phyloP scores from a whole-genome alignment of 2,888 invertebrate genomes.

The Litoditis marina region DNA sequence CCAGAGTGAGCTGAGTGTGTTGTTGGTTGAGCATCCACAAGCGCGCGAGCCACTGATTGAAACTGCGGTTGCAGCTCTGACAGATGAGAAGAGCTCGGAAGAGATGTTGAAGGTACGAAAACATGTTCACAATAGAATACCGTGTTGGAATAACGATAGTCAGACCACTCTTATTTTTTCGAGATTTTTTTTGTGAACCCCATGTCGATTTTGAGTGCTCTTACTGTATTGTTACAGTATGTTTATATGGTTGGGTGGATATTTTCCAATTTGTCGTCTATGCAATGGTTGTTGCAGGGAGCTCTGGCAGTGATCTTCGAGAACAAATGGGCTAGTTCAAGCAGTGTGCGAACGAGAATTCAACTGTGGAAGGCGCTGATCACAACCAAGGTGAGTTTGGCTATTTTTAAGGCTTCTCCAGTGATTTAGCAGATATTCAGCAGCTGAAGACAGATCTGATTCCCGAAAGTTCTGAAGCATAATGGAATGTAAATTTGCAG shows the following conservation, averaged over 20 bases:
- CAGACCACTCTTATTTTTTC: no score
- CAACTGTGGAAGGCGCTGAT: slow-evolving; percentile 14
- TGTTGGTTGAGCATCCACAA: slow-evolving; percentile 7
- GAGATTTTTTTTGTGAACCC: no score
- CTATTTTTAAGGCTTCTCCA: background rate
- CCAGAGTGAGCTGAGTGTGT: slow-evolving; percentile 7
- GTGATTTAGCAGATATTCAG: no score
- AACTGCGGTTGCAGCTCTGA: background rate
- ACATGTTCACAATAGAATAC: no score
- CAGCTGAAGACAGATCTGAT: no score
- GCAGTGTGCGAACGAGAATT: background rate
- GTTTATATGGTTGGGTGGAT: no score
- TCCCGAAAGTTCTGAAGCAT: no score
- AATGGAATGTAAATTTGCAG: no score
- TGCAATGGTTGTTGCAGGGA: background rate
- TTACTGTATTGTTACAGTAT: no score
- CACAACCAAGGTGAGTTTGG: slow-evolving; percentile 5
- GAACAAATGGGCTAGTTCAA: slow-evolving; percentile 9
- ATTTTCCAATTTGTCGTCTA: no score
- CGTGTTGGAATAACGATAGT: no score
- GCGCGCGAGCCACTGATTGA: slow-evolving; percentile 9
- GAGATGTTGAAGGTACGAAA: slow-evolving; percentile 11
- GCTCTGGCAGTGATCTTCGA: slow-evolving; percentile 6
- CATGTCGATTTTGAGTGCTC: no score
- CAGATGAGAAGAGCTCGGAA: slow-evolving; percentile 4